A percentile compares a stretch with the other conserved stretches of the same genome.
Evolutionary conservation across 2,113 vertebrate genomes (phyloP).

Genomic region (Todiramphus saurophagus): DNA sequence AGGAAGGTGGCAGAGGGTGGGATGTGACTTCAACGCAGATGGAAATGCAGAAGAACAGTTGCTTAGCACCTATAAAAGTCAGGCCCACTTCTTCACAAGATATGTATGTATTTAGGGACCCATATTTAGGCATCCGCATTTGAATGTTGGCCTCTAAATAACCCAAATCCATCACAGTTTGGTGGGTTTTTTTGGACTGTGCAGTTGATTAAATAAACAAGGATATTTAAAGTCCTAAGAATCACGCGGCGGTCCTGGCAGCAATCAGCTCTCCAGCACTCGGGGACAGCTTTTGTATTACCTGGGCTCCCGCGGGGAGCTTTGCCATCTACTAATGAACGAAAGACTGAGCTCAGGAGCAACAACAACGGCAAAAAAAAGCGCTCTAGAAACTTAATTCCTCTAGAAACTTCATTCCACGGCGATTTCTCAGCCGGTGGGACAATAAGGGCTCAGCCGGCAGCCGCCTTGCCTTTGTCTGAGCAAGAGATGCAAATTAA

Average conservation of each 20-base stretch:
- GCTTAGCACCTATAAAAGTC: conserved; percentile 59
- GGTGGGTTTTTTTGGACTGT: not conserved
- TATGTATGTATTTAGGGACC: not conserved
- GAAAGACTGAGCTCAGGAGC: not conserved
- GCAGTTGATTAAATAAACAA: not conserved
- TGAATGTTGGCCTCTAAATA: not conserved
- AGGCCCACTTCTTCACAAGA: conserved; percentile 55
- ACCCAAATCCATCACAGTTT: not conserved
- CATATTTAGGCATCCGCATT: not conserved
- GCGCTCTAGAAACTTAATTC: not conserved
- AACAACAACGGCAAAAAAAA: not conserved
- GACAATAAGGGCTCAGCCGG: not conserved
- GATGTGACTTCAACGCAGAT: conserved; percentile 45
- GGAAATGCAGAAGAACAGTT: conserved; percentile 51
- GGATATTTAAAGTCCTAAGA: not conserved
- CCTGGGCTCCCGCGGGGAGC: not conserved
- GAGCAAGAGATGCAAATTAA: not conserved
- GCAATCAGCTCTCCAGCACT: not conserved
- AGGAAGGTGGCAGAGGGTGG: conserved; percentile 52
- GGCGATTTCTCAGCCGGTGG: not conserved
- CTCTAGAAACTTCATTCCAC: not conserved
- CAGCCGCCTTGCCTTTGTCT: not conserved
- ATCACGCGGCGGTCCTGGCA: not conserved
- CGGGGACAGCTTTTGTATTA: not conserved
- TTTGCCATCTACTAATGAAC: not conserved